phyloP scores from a whole-genome alignment of 2,888 invertebrate genomes.

The Agrochola lychnidis region DNA sequence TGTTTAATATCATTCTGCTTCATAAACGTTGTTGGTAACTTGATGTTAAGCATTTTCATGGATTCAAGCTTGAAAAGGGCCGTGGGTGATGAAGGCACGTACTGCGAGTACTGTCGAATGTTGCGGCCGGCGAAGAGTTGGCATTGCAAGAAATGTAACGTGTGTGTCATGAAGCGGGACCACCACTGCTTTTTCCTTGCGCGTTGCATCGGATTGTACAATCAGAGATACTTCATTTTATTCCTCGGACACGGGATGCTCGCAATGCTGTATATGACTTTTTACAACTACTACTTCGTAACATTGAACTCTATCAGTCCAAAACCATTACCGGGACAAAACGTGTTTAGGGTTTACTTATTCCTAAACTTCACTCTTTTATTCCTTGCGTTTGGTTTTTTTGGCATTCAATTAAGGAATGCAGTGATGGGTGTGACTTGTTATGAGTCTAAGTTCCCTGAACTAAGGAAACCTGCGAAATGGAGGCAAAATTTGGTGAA shows the following conservation, averaged over 20 bases:
- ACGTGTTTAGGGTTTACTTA: conserved; percentile 8
- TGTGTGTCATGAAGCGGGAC: conserved; percentile 95
- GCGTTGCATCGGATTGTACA: conserved; percentile 95
- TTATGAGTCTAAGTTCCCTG: conserved; percentile 44
- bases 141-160: conserved; percentile 95
- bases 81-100: conserved; percentile 74
- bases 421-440: conserved; percentile 37
- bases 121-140: conserved; percentile 94
- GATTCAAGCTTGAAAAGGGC: conserved; percentile 71
- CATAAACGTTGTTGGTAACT: conserved; percentile 80
- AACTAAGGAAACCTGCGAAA: conserved; percentile 91
- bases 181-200: conserved; percentile 96
- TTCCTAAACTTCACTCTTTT: conserved; percentile 1
- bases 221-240: conserved; percentile 95
- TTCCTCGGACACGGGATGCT: conserved; percentile 93
- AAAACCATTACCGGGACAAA: conserved; percentile 15
- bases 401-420: conserved; percentile 72
- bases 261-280: conserved; percentile 92
- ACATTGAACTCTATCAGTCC: conserved; percentile 73
- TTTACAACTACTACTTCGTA: conserved; percentile 92
- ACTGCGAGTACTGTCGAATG: conserved; percentile 94
- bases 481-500: conserved; percentile 91
- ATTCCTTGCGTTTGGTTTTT: conserved; percentile 63
- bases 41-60: conserved; percentile 75
- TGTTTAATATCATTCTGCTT: conserved; percentile 74